Base-by-base conservation (phyloP, 2,888 invertebrate species). In the Trachelus tabidus region DNA sequence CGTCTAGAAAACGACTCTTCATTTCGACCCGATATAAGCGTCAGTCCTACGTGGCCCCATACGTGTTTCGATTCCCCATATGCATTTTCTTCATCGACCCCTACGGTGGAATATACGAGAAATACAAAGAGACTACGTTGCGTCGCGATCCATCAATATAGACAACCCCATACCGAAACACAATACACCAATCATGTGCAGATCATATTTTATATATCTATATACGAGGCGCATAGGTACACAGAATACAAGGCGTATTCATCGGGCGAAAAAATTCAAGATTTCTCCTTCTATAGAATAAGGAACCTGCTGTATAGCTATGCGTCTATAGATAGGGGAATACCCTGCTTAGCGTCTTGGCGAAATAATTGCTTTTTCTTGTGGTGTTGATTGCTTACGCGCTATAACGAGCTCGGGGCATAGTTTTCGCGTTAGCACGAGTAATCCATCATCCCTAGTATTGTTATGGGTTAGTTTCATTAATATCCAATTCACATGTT, bases 171-270 rank as follows among this genome's bases (percentile, higher is more conserved):
- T 77, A 73, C 37, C 69, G 80, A 80, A 83, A 80, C 83, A 81
- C 83, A 82, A 84, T 83, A 80, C 75, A 77, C 83, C 84, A 85
- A 85, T 85, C 85, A 83, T 83, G 76, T 79, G 78, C 73, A 79
- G 79, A 85, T 83, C 83, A 85, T 85, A 84, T 85, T 85, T 84
- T 83, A 85, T 83, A 80, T 81, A 77, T 76, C 76, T 77, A 75
- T 75, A 75, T 73, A 77, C 69, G 71, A 68, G 77, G 30, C 37
- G 33, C 31, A 56, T 23, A 56, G 56, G 56, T 56, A 56, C 23
- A 56, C 1, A 56, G 56, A 73, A 76, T 74, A 34, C 69, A n/a
- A 30, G 69, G 12, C 69, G 23, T 37, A 76, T 78, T 75, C 71
- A 71, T 73, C 56, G 56, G 34, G 15, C 34, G 33, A 77, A 69